Evolutionary conservation across 2,888 invertebrate genomes (phyloP).

Genomic region (Orthosia gothica): DNA sequence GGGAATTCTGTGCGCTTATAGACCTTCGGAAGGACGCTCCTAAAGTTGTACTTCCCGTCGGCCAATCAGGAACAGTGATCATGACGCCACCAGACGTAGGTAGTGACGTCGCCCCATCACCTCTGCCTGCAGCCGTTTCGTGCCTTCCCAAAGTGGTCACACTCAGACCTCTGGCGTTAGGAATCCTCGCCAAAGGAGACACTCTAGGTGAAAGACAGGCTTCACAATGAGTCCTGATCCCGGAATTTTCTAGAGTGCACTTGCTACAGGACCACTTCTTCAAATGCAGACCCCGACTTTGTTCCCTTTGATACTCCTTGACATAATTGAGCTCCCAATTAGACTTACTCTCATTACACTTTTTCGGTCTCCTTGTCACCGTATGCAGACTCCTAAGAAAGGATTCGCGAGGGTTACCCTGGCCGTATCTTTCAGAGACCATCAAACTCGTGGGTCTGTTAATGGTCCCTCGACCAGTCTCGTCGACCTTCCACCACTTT

Average conservation of each 20-base stretch:
- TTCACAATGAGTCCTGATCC: slow-evolving; percentile 93
- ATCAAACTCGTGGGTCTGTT: slow-evolving; percentile 92
- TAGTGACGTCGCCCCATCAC: slow-evolving; percentile 86
- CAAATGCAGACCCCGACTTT: slow-evolving; percentile 84
- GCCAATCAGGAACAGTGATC: slow-evolving; percentile 93
- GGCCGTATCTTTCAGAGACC: slow-evolving; percentile 90
- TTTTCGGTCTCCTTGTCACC: slow-evolving; percentile 88
- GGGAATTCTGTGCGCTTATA: slow-evolving; percentile 87
- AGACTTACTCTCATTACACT: slow-evolving; percentile 86
- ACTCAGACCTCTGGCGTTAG: slow-evolving; percentile 86
- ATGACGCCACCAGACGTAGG: slow-evolving; percentile 91
- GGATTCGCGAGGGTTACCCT: slow-evolving; percentile 84
- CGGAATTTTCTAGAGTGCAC: slow-evolving; percentile 95
- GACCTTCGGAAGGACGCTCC: slow-evolving; percentile 83
- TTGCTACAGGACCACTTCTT: slow-evolving; percentile 94
- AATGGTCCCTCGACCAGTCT: slow-evolving; percentile 82
- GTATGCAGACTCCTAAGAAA: slow-evolving; percentile 87
- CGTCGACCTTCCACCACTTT: slow-evolving; percentile 90
- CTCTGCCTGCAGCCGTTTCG: slow-evolving; percentile 80
- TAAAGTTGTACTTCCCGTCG: slow-evolving; percentile 80
- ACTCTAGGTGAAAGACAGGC: slow-evolving; percentile 94
- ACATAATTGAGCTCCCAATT: slow-evolving; percentile 90
- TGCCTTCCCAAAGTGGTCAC: slow-evolving; percentile 88
- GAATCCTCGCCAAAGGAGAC: slow-evolving; percentile 81
- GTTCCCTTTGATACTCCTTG: slow-evolving; percentile 87